Evolutionary conservation across 1,140 invertebrate genomes (phyloP), one percentile per base, ranked within the genome.

Genomic region (Dendroctonus valens): DNA sequence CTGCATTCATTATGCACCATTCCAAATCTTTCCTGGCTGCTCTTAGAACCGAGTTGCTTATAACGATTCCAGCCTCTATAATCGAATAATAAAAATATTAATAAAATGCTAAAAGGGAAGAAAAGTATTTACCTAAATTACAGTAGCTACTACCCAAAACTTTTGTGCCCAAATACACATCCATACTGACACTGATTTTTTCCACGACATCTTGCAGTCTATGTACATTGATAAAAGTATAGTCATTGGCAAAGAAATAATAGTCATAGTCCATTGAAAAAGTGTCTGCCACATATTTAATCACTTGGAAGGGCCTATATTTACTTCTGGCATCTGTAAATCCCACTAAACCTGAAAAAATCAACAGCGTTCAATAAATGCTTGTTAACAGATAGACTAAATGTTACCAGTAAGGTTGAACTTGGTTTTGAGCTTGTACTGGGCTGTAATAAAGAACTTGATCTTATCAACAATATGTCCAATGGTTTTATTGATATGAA

Each of bases 271-370:
- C 89, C 59, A 94, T 88, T 7, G 91, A 77, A 79, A 91, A 95
- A 76, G 94, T 93, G 66, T 96, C 93, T 12, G 87, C 87, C 6
- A 97, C 86, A 74, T 97, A 96, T 76, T 95, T 94, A 37, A 98
- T 81, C 5, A 91, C 85, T 74, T 95, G 90, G 77, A 92, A 92
- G 3, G 91, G 88, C 72, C 89, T 86, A 4, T 91, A 79, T 71
- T 88, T 86, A 67, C 84, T 84, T 59, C 87, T 82, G 0, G 87
- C 88, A 71, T 93, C 91, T 0, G 90, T 91, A 72, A 94, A 93
- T 0, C 89, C 89, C 3, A 92, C 89, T 58, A 92, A 88, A 66
- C 90, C 65, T 67, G 41, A 49, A 60, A 60, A 5, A 64, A 26
- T 26, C 26, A 26, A 26, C 26, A 1, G 26, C 26, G 26, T 3